Conservation (phyloP, 2,888 invertebrate species). For the Leucophora obtusa region DNA sequence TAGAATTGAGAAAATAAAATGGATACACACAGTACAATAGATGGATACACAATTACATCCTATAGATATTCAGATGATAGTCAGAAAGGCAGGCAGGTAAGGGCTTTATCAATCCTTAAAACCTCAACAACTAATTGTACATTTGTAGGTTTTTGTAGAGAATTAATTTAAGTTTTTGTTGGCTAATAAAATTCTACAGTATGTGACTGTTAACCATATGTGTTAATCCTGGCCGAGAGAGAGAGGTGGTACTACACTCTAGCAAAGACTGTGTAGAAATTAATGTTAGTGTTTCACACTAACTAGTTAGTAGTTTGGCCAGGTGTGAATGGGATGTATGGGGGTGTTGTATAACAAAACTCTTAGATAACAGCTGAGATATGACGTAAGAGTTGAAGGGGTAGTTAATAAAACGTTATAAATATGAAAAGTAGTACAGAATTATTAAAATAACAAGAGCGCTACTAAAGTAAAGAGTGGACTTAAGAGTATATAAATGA, state of each 20-base stretch:
- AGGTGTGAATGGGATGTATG: slow-evolving; percentile 24
- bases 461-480: not conserved
- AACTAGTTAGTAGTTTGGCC: not conserved
- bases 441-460: slow-evolving; percentile 8
- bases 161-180: not conserved
- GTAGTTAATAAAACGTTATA: slow-evolving; percentile 49
- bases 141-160: slow-evolving; percentile 18
- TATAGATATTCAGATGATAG: not conserved
- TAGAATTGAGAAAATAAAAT: slow-evolving; percentile 23
- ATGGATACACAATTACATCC: slow-evolving; percentile 1
- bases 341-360: slow-evolving; percentile 69
- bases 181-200: not conserved
- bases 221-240: not conserved
- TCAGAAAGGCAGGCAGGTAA: not conserved
- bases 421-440: slow-evolving; percentile 30
- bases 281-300: not conserved
- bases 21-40: slow-evolving; percentile 12
- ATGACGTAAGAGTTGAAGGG: slow-evolving; percentile 77
- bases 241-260: not conserved
- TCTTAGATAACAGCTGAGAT: slow-evolving; percentile 76
- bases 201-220: not conserved
- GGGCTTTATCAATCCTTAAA: slow-evolving; percentile 30
- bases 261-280: not conserved
- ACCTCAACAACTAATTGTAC: slow-evolving; percentile 30
- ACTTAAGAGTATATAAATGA: not conserved